Evolutionary conservation across 2,888 invertebrate genomes (phyloP), one percentile per base, ranked within the genome.

Genomic region (Calameuta pallipes): DNA sequence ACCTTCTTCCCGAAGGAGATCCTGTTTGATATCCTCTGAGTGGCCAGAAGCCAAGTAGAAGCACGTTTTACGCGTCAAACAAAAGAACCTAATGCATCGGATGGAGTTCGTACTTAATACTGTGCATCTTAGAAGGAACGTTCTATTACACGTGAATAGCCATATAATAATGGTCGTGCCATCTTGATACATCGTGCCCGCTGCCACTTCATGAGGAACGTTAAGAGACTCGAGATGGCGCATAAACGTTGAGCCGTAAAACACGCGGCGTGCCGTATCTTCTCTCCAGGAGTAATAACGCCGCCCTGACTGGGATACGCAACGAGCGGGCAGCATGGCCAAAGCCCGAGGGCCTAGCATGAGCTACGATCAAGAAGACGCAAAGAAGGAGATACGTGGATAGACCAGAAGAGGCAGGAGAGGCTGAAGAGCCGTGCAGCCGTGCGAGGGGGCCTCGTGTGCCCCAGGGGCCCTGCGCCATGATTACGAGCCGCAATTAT

Each of bases 401-500:
- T 70, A 76, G 80, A 77, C 37, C 13, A 35, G 76, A 85, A 3
- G 33, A 33, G 80, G 79, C 23, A 79, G 74, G 80, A 74, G 79
- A 80, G 76, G 78, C 73, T 75, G 81, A 83, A 80, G 81, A 77
- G 81, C 82, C 86, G 83, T 41, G 15, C 13, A 41, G 41, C 36
- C 36, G 37, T 12, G 37, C 12, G 37, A 37, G 37, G 12, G 13
- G 37, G 37, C 23, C 56, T 23, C 56, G 6, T 56, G 56, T 56
- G 56, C 56, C 80, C 81, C 71, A 31, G 71, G 79, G 87, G 85
- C 84, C 79, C 84, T 78, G 84, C 84, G 83, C 84, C 85, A 84
- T 86, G 89, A 90, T 90, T 90, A 89, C 87, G 85, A 87, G 87
- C 87, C 84, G 86, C 89, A 90, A 90, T 90, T 90, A 90, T 88